Percentiles rank a stretch among this genome's conserved stretches.
phyloP scores from a whole-genome alignment of 2,113 vertebrate species.

The Gasterosteus aculeatus region DNA sequence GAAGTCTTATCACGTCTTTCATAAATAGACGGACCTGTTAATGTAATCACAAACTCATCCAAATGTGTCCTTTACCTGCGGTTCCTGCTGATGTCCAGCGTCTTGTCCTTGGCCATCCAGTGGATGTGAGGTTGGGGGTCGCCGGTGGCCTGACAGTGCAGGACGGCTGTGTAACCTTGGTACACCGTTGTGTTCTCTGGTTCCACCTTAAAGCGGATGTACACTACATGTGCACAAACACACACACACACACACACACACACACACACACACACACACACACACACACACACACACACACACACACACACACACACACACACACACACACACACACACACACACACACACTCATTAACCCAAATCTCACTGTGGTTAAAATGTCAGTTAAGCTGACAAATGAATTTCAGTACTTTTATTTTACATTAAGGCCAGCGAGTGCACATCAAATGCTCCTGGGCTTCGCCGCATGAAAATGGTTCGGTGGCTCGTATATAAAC shows the following conservation, averaged over 20 bases:
- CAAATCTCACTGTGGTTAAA: constrained; percentile 26
- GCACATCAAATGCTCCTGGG: constrained; percentile 44
- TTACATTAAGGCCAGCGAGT: constrained; percentile 37
- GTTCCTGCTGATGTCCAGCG: constrained; percentile 83
- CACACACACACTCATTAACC: constrained; percentile 21
- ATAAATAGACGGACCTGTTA: background rate
- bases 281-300: constrained; percentile 6
- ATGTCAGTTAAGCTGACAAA: constrained; percentile 29
- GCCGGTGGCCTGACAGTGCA: constrained; percentile 94
- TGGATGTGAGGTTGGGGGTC: constrained; percentile 92
- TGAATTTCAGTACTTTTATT: constrained; percentile 40
- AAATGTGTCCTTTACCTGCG: constrained; percentile 78
- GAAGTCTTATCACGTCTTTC: background rate
- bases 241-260: background rate
- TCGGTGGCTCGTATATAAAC: constrained; percentile 27
- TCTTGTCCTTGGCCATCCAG: constrained; percentile 94
- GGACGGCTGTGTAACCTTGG: constrained; percentile 93
- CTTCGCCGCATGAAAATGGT: constrained; percentile 25
- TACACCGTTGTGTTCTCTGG: constrained; percentile 95
- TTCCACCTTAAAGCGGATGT: constrained; percentile 90
- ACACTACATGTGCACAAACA: constrained; percentile 78
- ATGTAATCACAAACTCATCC: background rate
- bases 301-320: background rate
- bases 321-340: constrained; percentile 7
- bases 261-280: constrained; percentile 6